These are phyloP conservation scores for Rhopilema esculentum DNA, from an alignment of 30 jellyfish, hydroid and myxozoan species.

Conservation along the genomic window DNA sequence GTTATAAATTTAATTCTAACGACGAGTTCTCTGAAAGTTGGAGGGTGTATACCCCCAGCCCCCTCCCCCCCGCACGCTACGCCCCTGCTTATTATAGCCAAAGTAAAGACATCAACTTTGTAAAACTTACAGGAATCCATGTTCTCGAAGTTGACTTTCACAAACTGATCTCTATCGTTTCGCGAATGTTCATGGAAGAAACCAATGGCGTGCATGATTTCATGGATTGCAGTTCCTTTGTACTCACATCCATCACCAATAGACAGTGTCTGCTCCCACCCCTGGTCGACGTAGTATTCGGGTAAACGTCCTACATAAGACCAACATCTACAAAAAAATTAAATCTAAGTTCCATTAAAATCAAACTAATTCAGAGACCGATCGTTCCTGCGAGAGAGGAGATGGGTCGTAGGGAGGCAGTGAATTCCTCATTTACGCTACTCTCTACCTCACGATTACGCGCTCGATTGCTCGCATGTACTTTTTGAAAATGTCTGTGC, in stretches of 20 bases:
- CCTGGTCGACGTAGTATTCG: background rate
- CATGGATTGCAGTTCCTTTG: conserved; percentile 12
- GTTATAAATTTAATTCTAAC: too few relatives aligned
- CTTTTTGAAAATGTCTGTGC: too few relatives aligned
- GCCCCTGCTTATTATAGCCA: background rate
- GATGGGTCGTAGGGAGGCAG: too few relatives aligned
- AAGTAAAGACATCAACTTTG: background rate
- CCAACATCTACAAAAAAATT: conserved; percentile 11
- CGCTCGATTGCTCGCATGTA: too few relatives aligned
- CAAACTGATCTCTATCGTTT: background rate
- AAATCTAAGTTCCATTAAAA: background rate
- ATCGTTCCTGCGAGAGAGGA: too few relatives aligned
- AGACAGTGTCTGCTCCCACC: conserved; percentile 2
- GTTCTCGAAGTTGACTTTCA: background rate
- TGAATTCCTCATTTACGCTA: too few relatives aligned
- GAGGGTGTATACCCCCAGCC: background rate
- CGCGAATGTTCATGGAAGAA: conserved; percentile 16
- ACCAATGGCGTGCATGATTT: conserved; percentile 16
- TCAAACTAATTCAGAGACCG: background rate
- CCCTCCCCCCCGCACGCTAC: background rate
- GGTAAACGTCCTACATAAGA: conserved; percentile 19
- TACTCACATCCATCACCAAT: conserved; percentile 25
- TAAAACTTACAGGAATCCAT: background rate
- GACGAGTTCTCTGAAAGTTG: background rate
- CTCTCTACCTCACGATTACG: too few relatives aligned